Evolutionary conservation across 1,140 invertebrate genomes (phyloP).

Genomic region (Camponotus vicinus): DNA sequence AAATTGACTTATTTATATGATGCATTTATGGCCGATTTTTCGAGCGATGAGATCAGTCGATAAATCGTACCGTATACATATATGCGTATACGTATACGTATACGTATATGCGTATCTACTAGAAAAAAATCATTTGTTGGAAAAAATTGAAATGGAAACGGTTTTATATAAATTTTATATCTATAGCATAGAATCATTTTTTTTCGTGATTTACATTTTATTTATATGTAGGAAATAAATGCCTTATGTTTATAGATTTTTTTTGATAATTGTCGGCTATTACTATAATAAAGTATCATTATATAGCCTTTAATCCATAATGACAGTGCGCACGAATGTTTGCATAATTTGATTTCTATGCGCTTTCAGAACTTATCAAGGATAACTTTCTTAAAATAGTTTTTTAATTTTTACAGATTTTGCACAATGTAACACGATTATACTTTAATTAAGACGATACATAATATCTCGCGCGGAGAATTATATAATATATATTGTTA

Average conservation of each 20-base stretch:
- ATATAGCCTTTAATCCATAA: conserved; percentile 2
- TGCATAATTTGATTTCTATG: not conserved
- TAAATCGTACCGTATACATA: not conserved
- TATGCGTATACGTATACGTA: too few species aligned
- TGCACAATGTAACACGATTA: not conserved
- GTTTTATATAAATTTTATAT: not conserved
- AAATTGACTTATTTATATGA: not conserved
- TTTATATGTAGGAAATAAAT: conserved; percentile 36
- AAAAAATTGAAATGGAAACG: not conserved
- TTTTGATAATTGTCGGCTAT: not conserved
- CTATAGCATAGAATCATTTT: not conserved
- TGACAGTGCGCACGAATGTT: not conserved
- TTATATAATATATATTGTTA: conserved; percentile 16
- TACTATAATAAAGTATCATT: conserved; percentile 33
- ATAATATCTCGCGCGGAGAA: not conserved
- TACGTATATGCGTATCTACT: not conserved
- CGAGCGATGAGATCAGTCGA: not conserved
- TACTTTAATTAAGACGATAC: conserved; percentile 11
- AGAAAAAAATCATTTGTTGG: not conserved
- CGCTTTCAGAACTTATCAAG: not conserved
- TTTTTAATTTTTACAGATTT: conserved; percentile 43
- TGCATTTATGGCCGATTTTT: not conserved
- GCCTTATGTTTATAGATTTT: not conserved
- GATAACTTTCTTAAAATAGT: conserved; percentile 13
- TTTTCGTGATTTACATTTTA: conserved; percentile 24